Conservation (phyloP, 1,140 invertebrate species). For the Dinoponera quadriceps region DNA sequence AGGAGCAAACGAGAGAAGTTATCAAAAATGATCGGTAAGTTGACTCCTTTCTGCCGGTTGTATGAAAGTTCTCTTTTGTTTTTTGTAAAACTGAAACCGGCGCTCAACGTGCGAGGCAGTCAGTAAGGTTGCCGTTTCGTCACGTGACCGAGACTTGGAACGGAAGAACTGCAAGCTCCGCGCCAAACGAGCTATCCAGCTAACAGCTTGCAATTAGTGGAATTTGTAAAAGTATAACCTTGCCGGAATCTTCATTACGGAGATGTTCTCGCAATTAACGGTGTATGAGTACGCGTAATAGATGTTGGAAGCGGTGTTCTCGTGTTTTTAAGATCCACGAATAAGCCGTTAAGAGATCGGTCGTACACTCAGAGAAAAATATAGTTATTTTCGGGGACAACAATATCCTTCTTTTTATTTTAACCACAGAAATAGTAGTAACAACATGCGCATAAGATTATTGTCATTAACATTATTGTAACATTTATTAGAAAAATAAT, state of each 20-base stretch:
- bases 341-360: not conserved
- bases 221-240: not conserved
- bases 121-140: not conserved
- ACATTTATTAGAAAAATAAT: too few relatives aligned
- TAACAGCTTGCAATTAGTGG: not conserved
- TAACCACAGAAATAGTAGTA: too few relatives aligned
- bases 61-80: not conserved
- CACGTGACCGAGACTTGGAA: not conserved
- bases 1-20: not conserved
- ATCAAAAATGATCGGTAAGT: constrained; percentile 31
- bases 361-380: too few relatives aligned
- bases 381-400: too few relatives aligned
- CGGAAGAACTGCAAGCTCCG: not conserved
- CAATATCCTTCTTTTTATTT: too few relatives aligned
- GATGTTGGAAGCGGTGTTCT: too few relatives aligned
- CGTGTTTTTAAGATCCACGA: too few relatives aligned
- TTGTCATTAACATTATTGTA: too few relatives aligned
- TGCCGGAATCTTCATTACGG: too few relatives aligned
- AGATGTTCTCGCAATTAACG: too few relatives aligned
- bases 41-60: not conserved
- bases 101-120: not conserved
- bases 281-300: too few relatives aligned
- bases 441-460: too few relatives aligned
- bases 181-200: not conserved
- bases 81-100: constrained; percentile 5